Base-by-base conservation (phyloP, 2,113 vertebrate species). In the Eidolon helvum region DNA sequence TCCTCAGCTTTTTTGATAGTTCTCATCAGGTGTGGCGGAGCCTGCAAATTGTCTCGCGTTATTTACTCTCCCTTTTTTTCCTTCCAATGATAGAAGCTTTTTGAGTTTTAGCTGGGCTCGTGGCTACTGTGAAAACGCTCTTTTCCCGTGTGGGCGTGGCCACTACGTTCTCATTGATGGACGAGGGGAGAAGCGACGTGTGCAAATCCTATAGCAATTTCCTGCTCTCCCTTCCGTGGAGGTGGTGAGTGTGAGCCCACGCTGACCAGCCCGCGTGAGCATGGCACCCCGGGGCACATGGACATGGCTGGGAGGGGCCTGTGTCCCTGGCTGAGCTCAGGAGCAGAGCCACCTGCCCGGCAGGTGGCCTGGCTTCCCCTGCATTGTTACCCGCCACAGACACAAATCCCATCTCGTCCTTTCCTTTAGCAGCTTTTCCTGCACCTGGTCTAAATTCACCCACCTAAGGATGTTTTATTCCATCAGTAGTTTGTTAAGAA, bases 381-480 rank as follows among this genome's bases (percentile, higher is more conserved):
- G 10, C 11, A 0, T 1, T 12, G 21, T 43, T 1, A 3, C 50
- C 6, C 0, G 15, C 12, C 59, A 9, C 57, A 28, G 65, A 91
- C 4, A 53, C 57, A 14, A 10, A 5, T 45, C 22, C 12, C 18
- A 8, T 55, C 43, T 48, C 3, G 24, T n/a, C 57, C 10, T 66
- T 43, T 66, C 16, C 30, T 24, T 28, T 10, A 11, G 24, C 26
- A 16, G 26, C 9, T 9, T 12, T 24, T 11, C 28, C n/a, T 24
- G 2, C 3, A 3, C n/a, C 33, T 68, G 22, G 0, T 22, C n/a
- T 75, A 18, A 10, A n/a, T 22, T 40, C 30, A 10, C 18, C 35
- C 30, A 10, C 30, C 55, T 50, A 68, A 68, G n/a, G 28, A 50
- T 16, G 40, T 38, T 4, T 28, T 38, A 28, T 50, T 43, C 59